Percentiles rank a stretch among this genome's conserved stretches.
Conservation (phyloP, 2,113 vertebrate species). For the Empidonax traillii region DNA sequence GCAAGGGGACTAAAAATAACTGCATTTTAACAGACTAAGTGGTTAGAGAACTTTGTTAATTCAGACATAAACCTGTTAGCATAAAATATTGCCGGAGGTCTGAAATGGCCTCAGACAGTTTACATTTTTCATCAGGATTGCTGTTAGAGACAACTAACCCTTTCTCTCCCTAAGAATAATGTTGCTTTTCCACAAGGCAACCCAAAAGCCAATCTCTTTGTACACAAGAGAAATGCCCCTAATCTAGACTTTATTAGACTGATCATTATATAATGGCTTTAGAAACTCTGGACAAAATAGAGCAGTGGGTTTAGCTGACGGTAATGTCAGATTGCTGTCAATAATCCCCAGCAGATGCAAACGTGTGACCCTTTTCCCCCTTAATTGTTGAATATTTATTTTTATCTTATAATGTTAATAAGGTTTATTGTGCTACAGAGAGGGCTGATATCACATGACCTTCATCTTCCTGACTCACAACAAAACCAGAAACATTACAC, state of each 20-base stretch:
- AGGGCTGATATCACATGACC: slow-evolving; percentile 55
- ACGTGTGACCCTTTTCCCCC: slow-evolving; percentile 38
- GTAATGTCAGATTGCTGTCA: slow-evolving; percentile 58
- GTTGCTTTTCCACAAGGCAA: slow-evolving; percentile 55
- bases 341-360: slow-evolving; percentile 66
- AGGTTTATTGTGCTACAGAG: slow-evolving; percentile 59
- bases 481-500: slow-evolving; percentile 57
- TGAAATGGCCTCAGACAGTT: slow-evolving; percentile 48
- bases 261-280: slow-evolving; percentile 71
- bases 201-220: slow-evolving; percentile 58
- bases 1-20: slow-evolving; percentile 19
- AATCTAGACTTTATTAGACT: slow-evolving; percentile 66
- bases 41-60: slow-evolving; percentile 57
- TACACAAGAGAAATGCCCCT: slow-evolving; percentile 65
- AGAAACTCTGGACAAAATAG: slow-evolving; percentile 64
- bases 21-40: slow-evolving; percentile 43
- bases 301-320: slow-evolving; percentile 56
- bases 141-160: slow-evolving; percentile 55
- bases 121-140: slow-evolving; percentile 61
- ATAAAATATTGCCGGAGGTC: slow-evolving; percentile 53
- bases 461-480: slow-evolving; percentile 60
- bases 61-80: slow-evolving; percentile 54
- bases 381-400: slow-evolving; percentile 70
- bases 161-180: slow-evolving; percentile 50
- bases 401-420: slow-evolving; percentile 70